A percentile compares a stretch with the other conserved stretches of the same genome.
Conservation (phyloP, 2,113 vertebrate species). For the Gymnobelideus leadbeateri region DNA sequence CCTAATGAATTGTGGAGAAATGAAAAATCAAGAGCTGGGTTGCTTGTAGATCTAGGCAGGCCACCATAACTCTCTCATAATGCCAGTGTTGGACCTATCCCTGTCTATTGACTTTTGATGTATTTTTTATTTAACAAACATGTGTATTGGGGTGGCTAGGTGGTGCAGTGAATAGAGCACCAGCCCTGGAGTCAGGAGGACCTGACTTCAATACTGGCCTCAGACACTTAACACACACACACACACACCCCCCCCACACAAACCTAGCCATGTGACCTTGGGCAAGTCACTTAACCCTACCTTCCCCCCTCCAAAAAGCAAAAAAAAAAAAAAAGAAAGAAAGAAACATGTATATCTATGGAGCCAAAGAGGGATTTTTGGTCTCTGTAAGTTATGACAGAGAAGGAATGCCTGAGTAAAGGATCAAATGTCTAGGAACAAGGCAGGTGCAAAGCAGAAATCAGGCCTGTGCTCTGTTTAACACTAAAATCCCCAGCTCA, state of each 20-base stretch:
- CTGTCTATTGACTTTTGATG: not conserved
- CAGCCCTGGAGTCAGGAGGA: too few species aligned
- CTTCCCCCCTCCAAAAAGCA: too few species aligned
- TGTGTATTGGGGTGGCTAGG: too few species aligned
- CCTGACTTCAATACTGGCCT: too few species aligned
- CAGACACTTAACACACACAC: too few species aligned
- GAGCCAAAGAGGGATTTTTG: not conserved
- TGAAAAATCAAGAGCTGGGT: conserved; percentile 29
- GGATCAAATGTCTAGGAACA: conserved; percentile 28
- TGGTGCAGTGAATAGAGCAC: too few species aligned
- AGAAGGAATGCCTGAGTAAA: conserved; percentile 46
- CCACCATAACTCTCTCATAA: not conserved
- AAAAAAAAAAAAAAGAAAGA: not conserved
- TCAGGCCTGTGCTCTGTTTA: not conserved
- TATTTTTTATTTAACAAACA: too few species aligned
- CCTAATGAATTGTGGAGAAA: conserved; percentile 49
- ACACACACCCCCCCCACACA: too few species aligned
- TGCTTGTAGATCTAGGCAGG: not conserved
- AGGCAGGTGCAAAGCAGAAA: not conserved
- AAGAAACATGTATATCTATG: conserved; percentile 8
- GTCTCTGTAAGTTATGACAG: conserved; percentile 29
- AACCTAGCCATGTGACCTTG: too few species aligned
- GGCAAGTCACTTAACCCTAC: too few species aligned
- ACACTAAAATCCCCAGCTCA: not conserved
- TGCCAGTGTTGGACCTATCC: not conserved